phyloP scores from a whole-genome alignment of 2,113 vertebrate species.

The Anser brachyrhynchus region DNA sequence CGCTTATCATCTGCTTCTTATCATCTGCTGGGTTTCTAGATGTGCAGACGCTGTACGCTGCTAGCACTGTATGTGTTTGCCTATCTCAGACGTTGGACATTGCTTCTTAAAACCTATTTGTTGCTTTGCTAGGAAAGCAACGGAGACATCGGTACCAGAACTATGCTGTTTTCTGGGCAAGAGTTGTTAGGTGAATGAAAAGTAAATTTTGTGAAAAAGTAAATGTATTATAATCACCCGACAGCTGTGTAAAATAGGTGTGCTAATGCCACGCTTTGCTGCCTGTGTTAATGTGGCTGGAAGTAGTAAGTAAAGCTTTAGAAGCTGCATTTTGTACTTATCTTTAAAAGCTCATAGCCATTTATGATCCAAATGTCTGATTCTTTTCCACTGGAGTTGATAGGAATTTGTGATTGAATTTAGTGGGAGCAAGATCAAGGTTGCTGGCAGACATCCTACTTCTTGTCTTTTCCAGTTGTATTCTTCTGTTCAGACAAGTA shows the following conservation, averaged over 20 bases:
- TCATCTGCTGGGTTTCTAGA: background rate
- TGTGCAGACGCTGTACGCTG: background rate
- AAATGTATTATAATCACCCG: background rate
- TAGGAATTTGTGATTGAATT: slow-evolving; percentile 36
- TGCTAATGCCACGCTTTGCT: background rate
- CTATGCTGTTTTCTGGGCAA: background rate
- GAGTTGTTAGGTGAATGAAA: background rate
- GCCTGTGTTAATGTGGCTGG: background rate
- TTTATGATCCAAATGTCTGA: background rate
- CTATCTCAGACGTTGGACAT: background rate
- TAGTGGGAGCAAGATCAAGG: background rate
- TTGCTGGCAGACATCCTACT: background rate
- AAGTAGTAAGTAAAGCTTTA: background rate
- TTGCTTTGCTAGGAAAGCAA: background rate
- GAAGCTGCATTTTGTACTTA: background rate
- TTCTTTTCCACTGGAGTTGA: background rate
- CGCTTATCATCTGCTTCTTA: background rate
- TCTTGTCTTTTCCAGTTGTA: slow-evolving; percentile 24
- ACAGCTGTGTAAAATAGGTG: background rate
- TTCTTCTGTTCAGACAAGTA: slow-evolving; percentile 39
- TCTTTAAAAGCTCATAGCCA: background rate
- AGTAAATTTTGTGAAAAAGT: background rate
- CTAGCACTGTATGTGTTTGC: background rate
- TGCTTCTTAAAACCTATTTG: background rate
- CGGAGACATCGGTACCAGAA: background rate